phyloP scores from a whole-genome alignment of 2,797 vertebrate genomes.

The Myotis vivesi region DNA sequence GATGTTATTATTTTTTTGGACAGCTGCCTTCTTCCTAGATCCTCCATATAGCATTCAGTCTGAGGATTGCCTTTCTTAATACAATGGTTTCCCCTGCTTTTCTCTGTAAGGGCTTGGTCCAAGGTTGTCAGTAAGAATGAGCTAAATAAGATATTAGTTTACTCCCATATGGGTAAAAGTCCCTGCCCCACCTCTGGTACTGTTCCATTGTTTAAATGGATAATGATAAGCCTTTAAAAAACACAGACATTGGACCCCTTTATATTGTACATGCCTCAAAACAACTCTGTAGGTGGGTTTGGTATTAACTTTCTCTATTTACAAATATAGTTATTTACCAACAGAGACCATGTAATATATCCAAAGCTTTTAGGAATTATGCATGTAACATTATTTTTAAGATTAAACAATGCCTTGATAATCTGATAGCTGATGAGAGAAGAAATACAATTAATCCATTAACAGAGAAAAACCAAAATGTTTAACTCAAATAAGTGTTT shows the following conservation, averaged over 20 bases:
- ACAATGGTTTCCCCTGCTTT: not conserved
- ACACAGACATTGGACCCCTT: not conserved
- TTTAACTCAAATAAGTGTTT: not conserved
- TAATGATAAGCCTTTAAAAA: not conserved
- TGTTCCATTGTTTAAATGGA: not conserved
- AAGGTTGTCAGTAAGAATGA: not conserved
- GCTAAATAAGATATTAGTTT: not conserved
- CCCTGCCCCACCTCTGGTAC: not conserved
- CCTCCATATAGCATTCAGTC: not conserved
- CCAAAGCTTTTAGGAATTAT: slow-evolving; percentile 26
- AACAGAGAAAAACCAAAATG: not conserved
- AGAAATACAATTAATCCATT: not conserved
- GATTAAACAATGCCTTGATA: not conserved
- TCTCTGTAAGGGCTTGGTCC: not conserved
- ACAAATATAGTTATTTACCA: slow-evolving; percentile 32
- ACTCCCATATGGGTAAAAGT: not conserved
- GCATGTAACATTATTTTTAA: not conserved
- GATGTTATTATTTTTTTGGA: not conserved
- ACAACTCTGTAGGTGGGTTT: not conserved
- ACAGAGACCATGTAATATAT: not conserved
- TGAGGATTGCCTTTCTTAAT: not conserved
- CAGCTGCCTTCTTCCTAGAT: not conserved
- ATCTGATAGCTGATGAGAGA: not conserved
- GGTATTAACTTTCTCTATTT: not conserved
- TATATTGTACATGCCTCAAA: slow-evolving; percentile 9